Conservation (phyloP, 2,888 invertebrate species). For the Caenorhabditis sp. region DNA sequence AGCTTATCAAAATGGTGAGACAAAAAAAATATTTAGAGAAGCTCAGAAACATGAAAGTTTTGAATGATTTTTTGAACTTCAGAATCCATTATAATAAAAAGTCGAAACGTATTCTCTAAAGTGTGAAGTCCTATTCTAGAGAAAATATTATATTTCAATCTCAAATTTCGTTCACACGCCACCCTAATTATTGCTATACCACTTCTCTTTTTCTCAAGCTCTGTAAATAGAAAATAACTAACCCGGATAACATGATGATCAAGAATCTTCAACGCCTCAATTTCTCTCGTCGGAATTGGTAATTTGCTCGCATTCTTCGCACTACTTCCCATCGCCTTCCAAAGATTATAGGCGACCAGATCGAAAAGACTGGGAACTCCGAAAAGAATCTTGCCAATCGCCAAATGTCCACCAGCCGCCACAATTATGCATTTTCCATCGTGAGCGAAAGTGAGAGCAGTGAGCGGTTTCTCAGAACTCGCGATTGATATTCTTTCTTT, state of each 20-base stretch:
- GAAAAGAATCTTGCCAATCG: conserved; percentile 80
- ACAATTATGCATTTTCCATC: conserved; percentile 89
- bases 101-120: too few relatives aligned
- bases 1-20: too few relatives aligned
- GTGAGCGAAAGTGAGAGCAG: conserved; percentile 97
- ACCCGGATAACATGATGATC: conserved; percentile 86
- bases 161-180: too few relatives aligned
- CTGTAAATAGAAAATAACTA: conserved; percentile 67
- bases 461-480: conserved; percentile 73
- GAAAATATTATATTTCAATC: too few relatives aligned
- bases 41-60: too few relatives aligned
- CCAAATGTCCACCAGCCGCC: conserved; percentile 83
- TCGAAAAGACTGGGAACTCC: conserved; percentile 88
- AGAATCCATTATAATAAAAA: too few relatives aligned
- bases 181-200: too few relatives aligned
- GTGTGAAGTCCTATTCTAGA: too few relatives aligned
- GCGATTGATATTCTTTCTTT: conserved; percentile 28
- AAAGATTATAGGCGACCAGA: conserved; percentile 74
- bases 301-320: conserved; percentile 77
- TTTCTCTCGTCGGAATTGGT: conserved; percentile 82
- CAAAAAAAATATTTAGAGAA: too few relatives aligned
- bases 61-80: too few relatives aligned
- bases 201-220: too few relatives aligned
- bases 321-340: conserved; percentile 56
- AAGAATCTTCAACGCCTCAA: conserved; percentile 48